phyloP scores from a whole-genome alignment of 2,797 vertebrate species.

The Heteromormyrus szaboi region DNA sequence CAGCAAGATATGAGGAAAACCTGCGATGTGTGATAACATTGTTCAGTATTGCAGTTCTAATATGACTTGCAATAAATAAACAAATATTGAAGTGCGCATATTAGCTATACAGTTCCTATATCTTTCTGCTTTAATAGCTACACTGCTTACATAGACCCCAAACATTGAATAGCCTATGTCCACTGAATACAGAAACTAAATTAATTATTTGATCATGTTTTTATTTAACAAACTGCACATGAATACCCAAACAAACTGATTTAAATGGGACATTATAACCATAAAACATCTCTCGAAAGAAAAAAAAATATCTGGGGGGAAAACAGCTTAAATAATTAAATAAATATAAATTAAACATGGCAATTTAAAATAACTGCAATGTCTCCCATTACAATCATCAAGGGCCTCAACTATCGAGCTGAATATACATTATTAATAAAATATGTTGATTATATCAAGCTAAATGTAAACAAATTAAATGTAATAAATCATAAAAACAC shows the following conservation, averaged over 20 bases:
- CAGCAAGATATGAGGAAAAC: background rate
- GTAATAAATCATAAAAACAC: background rate
- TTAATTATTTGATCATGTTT: background rate
- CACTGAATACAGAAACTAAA: background rate
- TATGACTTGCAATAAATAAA: background rate
- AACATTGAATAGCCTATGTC: background rate
- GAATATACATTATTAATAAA: background rate
- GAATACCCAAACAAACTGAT: background rate
- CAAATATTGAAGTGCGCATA: background rate
- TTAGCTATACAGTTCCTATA: background rate
- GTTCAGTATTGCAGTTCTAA: background rate
- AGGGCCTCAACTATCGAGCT: background rate
- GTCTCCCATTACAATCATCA: background rate
- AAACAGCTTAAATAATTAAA: background rate
- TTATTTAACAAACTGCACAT: background rate
- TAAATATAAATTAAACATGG: background rate
- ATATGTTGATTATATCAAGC: background rate
- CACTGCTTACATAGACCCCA: background rate
- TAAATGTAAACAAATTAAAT: background rate
- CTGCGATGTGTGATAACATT: background rate
- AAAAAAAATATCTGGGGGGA: background rate
- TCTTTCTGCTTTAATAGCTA: background rate
- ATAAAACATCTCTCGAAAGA: background rate
- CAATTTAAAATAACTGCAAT: background rate
- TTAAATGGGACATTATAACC: background rate